These are phyloP conservation scores for Nothocercus julius DNA, from an alignment of 2,113 vertebrate genomes.

Conservation along the genomic window DNA sequence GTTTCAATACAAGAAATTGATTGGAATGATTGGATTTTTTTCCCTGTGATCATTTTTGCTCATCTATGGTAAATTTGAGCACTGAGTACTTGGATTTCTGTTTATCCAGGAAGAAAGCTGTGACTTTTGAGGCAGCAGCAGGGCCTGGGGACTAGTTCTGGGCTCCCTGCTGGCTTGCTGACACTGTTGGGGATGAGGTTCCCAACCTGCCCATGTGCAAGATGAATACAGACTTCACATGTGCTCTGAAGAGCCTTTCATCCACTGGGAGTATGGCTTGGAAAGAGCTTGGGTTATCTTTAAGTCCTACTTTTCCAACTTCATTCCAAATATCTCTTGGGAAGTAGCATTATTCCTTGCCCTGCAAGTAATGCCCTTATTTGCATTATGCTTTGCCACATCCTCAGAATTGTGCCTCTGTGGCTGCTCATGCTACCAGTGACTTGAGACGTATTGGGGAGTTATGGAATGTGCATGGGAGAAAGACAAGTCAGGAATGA, in stretches of 20 bases:
- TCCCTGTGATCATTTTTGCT: accelerated
- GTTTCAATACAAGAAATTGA: not conserved
- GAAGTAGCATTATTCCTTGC: not conserved
- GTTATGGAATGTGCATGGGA: not conserved
- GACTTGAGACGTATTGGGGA: not conserved
- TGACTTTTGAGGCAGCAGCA: not conserved
- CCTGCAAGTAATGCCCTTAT: not conserved
- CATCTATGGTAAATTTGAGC: not conserved
- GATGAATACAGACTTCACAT: not conserved
- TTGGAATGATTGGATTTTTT: not conserved
- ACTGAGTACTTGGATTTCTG: not conserved
- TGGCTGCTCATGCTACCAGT: not conserved
- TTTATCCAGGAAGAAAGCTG: not conserved
- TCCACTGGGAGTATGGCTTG: not conserved
- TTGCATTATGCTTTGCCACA: not conserved
- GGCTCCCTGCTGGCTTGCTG: not conserved
- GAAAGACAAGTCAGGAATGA: not conserved
- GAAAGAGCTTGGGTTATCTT: not conserved
- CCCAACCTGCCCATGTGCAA: not conserved
- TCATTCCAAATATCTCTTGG: not conserved
- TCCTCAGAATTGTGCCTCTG: not conserved
- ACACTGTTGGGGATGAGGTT: not conserved
- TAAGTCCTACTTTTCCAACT: not conserved
- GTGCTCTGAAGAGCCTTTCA: not conserved
- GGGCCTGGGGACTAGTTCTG: not conserved